Evolutionary conservation across 2,888 invertebrate species (phyloP), one percentile per base, ranked within the genome.

Genomic region (Sylvicola fuscatus): DNA sequence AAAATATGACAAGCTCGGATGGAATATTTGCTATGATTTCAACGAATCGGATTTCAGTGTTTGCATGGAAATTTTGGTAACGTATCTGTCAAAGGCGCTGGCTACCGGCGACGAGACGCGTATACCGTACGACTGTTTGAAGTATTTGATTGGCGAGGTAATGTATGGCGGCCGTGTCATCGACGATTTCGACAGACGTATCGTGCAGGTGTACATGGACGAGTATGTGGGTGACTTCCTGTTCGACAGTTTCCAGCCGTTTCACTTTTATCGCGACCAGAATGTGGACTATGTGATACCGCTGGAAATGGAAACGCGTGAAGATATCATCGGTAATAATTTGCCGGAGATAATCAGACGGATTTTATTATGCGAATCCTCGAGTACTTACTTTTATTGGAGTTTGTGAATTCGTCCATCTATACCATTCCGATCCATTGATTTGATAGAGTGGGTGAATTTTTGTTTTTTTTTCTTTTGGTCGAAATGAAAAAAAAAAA

Each of bases 81-180:
- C 80, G 3, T 92, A 90, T 58, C 61, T 92, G 36, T 76, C 70
- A 13, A 80, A 86, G 44, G 60, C 65, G 1, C 57, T 60, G 7
- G 56, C 62, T n/a, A 52, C 61, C 2, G 21, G 5, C 21, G 62
- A 63, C 28, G 72, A 69, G 34, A 58, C 65, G 0, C 68, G 71
- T 37, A 72, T 87, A 37, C 89, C 90, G 0, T 92, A 92, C 92
- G 73, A 73, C 44, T 87, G 83, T 49, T 66, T 92, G 36, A 89
- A 87, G 50, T 92, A 90, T 54, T 62, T 92, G 2, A 84, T 92
- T 45, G 90, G 90, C 39, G 90, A 92, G 66, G 81, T 90, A 16
- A 90, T 92, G 84, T 92, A 92, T 52, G 92, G 92, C 16, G 92
- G 92, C 1, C 69, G 89, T 36, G 84, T 92, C 26, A 90, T 89